These are phyloP conservation scores for Meghimatium bilineatum DNA, from an alignment of 2,888 invertebrate species.

Conservation along the genomic window DNA sequence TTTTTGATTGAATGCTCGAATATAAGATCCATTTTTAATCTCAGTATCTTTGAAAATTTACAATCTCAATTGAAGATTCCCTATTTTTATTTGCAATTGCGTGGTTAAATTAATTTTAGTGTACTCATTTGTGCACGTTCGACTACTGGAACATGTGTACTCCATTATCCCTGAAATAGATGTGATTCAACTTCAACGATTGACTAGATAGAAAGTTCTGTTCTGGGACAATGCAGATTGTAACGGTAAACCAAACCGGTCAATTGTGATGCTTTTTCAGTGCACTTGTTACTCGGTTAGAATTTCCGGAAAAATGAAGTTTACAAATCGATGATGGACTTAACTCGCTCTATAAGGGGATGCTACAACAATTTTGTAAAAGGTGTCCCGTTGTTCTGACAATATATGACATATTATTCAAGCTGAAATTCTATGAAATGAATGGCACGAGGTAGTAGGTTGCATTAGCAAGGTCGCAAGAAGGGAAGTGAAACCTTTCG, in stretches of 20 bases:
- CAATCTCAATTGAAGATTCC: too few relatives aligned
- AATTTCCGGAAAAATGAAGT: neutral
- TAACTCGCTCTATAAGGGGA: constrained; percentile 17
- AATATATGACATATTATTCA: neutral
- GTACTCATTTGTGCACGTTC: neutral
- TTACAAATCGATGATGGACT: constrained; percentile 22
- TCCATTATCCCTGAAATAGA: neutral
- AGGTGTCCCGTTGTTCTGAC: neutral
- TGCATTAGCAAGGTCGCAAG: neutral
- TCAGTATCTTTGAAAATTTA: too few relatives aligned
- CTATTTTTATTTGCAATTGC: too few relatives aligned
- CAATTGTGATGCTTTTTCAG: constrained; percentile 12
- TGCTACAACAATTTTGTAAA: neutral
- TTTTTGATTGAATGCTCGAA: too few relatives aligned
- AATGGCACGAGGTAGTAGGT: neutral
- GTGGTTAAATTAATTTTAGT: neutral
- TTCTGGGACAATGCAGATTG: neutral
- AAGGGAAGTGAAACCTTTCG: neutral
- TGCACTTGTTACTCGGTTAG: constrained; percentile 10
- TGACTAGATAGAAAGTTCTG: neutral
- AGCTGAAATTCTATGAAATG: neutral
- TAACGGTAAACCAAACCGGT: constrained; percentile 3
- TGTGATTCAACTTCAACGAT: neutral
- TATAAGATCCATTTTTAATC: too few relatives aligned
- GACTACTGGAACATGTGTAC: neutral